These are phyloP conservation scores for Clavelina lepadiformis DNA, from an alignment of 23 tunicate species.

Conservation along the genomic window DNA sequence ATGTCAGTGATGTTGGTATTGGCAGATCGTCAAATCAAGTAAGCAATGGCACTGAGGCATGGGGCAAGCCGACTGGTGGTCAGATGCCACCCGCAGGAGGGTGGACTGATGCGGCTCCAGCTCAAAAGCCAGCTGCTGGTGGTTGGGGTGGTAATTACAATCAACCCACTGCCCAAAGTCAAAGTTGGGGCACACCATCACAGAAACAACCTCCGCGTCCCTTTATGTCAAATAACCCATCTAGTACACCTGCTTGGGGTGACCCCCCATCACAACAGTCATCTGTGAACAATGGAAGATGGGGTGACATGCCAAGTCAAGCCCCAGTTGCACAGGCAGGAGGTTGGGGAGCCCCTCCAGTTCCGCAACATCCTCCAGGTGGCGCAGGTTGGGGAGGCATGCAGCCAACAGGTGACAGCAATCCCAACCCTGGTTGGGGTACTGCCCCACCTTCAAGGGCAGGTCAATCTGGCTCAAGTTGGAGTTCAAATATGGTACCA, in stretches of 20 bases:
- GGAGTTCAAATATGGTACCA: slow-evolving; percentile 46
- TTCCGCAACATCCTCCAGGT: slow-evolving; percentile 34
- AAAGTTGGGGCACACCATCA: slow-evolving; percentile 24
- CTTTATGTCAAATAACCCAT: slow-evolving; percentile 26
- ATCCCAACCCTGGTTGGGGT: slow-evolving; percentile 43
- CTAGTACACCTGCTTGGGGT: slow-evolving; percentile 46
- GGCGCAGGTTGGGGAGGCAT: slow-evolving; percentile 34
- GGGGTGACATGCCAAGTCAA: slow-evolving; percentile 56
- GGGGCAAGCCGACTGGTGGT: slow-evolving; percentile 65
- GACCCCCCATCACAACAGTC: slow-evolving; percentile 26
- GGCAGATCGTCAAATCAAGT: slow-evolving; percentile 17
- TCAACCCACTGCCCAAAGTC: neutral
- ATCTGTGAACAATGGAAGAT: slow-evolving; percentile 32
- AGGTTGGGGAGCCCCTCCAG: slow-evolving; percentile 49
- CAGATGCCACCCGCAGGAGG: slow-evolving; percentile 18
- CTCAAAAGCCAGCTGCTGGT: slow-evolving; percentile 4
- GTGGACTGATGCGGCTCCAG: slow-evolving; percentile 27
- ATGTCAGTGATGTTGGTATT: slow-evolving; percentile 22
- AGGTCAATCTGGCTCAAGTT: slow-evolving; percentile 15
- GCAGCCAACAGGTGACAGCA: slow-evolving; percentile 15
- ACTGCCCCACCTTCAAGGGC: slow-evolving; percentile 15
- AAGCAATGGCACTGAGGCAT: slow-evolving; percentile 89
- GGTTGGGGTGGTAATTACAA: slow-evolving; percentile 27
- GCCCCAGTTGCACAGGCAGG: slow-evolving; percentile 13
- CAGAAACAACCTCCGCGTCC: slow-evolving; percentile 27